Evolutionary conservation across 2,888 invertebrate genomes (phyloP).

Genomic region (Heliconius sara): DNA sequence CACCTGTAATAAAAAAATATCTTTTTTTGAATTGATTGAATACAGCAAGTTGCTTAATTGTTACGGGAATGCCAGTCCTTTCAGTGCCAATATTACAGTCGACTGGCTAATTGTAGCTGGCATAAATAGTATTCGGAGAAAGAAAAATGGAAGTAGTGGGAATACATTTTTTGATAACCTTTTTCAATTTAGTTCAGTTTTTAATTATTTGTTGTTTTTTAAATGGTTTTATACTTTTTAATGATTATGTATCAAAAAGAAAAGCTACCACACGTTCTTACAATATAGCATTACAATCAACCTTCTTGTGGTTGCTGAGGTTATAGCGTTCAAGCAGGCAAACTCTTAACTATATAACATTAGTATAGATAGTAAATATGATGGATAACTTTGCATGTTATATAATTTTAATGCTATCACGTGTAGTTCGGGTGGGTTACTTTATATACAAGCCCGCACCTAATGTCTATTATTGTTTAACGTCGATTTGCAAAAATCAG

Average conservation of each 20-base stretch:
- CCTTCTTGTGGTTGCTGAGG: too few species aligned
- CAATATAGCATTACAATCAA: background rate
- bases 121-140: background rate
- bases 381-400: background rate
- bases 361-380: too few species aligned
- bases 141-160: background rate
- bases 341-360: too few species aligned
- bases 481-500: too few species aligned
- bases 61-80: background rate
- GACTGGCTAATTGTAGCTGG: too few species aligned
- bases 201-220: too few species aligned
- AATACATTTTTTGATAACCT: background rate
- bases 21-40: constrained; percentile 10
- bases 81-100: background rate
- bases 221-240: background rate
- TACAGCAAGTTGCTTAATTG: background rate
- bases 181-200: background rate
- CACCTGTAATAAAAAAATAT: constrained; percentile 49
- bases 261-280: background rate
- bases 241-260: background rate
- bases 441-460: background rate
- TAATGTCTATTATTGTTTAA: background rate
- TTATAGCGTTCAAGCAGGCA: too few species aligned
- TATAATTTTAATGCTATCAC: background rate
- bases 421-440: background rate